phyloP scores from a whole-genome alignment of 2,113 vertebrate species.

The Budorcas taxicolor region DNA sequence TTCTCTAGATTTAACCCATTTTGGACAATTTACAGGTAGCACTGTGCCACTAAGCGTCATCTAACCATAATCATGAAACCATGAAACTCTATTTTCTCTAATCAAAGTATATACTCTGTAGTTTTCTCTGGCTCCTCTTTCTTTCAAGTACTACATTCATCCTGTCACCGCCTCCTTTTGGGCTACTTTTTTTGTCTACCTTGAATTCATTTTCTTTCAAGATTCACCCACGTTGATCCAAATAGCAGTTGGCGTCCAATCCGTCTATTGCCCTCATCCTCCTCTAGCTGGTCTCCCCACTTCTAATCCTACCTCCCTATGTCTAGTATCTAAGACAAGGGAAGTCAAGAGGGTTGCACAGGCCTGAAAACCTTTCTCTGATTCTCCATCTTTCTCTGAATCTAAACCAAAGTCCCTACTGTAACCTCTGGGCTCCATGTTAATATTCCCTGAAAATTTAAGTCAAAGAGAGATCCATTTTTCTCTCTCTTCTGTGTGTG shows the following conservation, averaged over 20 bases:
- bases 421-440: neutral
- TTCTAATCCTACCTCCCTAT: neutral
- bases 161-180: neutral
- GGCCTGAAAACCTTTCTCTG: neutral
- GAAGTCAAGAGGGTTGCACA: neutral
- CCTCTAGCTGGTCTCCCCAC: neutral
- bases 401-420: neutral
- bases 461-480: neutral
- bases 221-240: neutral
- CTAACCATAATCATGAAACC: neutral
- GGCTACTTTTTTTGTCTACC: too few species aligned
- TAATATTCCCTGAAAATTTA: neutral
- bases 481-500: neutral
- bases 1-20: neutral
- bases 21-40: neutral
- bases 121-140: neutral
- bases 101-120: neutral
- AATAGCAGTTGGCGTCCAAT: neutral
- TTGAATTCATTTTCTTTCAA: neutral
- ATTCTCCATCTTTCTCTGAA: neutral
- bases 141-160: neutral
- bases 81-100: neutral
- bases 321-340: neutral
- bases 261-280: neutral
- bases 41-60: neutral